These are phyloP conservation scores for Vulpes vulpes DNA, from an alignment of 2,113 vertebrate species.

Conservation along the genomic window DNA sequence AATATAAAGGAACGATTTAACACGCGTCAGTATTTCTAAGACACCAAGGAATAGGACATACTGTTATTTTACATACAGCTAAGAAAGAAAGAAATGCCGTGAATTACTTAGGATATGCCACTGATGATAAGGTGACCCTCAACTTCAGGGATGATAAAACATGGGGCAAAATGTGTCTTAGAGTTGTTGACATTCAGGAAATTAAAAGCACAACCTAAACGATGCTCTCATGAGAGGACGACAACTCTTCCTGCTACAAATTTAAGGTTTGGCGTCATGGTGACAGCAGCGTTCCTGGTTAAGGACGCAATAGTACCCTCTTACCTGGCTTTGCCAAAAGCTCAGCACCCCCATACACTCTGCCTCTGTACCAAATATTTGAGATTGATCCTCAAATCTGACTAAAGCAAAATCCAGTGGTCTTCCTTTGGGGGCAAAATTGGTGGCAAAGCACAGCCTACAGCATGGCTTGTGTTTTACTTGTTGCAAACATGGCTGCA, in stretches of 20 bases:
- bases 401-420: neutral
- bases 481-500: neutral
- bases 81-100: neutral
- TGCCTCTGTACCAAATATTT: neutral
- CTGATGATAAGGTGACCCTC: neutral
- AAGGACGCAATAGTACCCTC: neutral
- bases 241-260: neutral
- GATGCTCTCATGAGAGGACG: neutral
- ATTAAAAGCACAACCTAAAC: neutral
- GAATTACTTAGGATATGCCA: neutral
- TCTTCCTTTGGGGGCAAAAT: neutral
- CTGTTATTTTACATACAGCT: neutral
- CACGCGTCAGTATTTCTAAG: neutral
- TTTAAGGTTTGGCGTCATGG: neutral
- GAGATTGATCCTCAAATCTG: neutral
- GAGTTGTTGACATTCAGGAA: conserved; percentile 1
- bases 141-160: neutral
- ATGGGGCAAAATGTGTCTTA: neutral
- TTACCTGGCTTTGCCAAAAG: neutral
- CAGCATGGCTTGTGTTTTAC: neutral
- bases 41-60: neutral
- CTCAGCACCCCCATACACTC: neutral
- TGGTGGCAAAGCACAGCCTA: neutral
- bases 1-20: neutral
- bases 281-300: neutral